Evolutionary conservation across 2,888 invertebrate genomes (phyloP).

Genomic region (Rhogogaster chlorosoma): DNA sequence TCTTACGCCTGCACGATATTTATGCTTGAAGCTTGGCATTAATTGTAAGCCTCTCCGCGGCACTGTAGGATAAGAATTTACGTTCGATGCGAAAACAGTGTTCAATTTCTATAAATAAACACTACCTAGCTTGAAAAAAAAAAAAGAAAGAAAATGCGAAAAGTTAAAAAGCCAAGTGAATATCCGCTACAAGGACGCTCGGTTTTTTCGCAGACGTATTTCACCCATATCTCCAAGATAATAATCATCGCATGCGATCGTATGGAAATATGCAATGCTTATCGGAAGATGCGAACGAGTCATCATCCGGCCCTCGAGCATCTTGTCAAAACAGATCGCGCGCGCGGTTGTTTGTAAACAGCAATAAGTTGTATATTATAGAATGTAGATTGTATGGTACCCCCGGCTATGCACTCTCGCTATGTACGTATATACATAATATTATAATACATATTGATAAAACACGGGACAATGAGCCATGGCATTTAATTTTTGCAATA

Average conservation of each 20-base stretch:
- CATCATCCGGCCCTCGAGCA: background rate
- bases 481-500: background rate
- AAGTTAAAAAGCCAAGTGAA: background rate
- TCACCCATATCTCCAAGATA: no score
- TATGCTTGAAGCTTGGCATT: background rate
- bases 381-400: background rate
- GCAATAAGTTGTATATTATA: background rate
- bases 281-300: background rate
- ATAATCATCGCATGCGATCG: background rate
- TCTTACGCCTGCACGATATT: background rate
- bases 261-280: background rate
- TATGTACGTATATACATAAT: no score
- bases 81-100: background rate
- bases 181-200: background rate
- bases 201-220: background rate
- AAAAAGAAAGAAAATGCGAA: no score
- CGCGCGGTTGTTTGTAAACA: background rate
- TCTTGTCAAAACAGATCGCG: background rate
- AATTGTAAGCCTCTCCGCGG: background rate
- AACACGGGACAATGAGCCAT: background rate
- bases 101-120: conserved; percentile 17
- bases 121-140: no score
- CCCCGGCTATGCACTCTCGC: background rate
- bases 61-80: background rate
- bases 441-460: background rate